Evolutionary conservation across 2,888 invertebrate species (phyloP), one percentile per base, ranked within the genome.

Genomic region (Parnassius mnemosyne): DNA sequence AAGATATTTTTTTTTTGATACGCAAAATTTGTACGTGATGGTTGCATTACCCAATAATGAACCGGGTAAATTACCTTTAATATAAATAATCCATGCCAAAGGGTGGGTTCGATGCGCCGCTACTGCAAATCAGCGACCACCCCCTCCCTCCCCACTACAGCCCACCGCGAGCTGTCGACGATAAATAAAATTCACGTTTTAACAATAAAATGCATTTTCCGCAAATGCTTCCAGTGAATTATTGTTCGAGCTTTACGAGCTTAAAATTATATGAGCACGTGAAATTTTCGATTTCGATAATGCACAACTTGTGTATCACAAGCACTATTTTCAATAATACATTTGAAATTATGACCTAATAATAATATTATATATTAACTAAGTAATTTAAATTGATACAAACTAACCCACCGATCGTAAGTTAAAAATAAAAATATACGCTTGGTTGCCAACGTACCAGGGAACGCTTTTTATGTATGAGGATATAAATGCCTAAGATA

Each of bases 171-270:
- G 80, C 85, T 87, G 90, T 90, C 88, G 87, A 79, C 89, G 81
- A 90, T 91, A 91, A 90, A 90, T 90, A 91, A 91, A 91, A 90
- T 91, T 91, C 90, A 90, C 90, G 90, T 90, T 90, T 91, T 90
- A 91, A 90, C 90, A 91, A 91, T 91, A 91, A 91, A 91, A 90
- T 91, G 90, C 89, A 90, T 91, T 90, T 91, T 90, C 91, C 90
- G 89, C 90, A 90, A 91, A 91, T 90, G 90, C 88, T 88, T 80
- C 87, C 84, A 73, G 83, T 89, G 89, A 90, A 87, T 90, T 90
- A 90, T 90, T 84, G 84, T 83, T 73, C 83, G 77, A 80, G 88
- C 87, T 91, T 90, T 90, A 91, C 87, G 90, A 90, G 90, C 88
- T 91, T 89, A 90, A 91, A 91, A 91, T 91, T 90, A 90, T 89